Evolutionary conservation across 1,140 invertebrate genomes (phyloP), one percentile per base, ranked within the genome.

Genomic region (Aphaenogaster floridana): DNA sequence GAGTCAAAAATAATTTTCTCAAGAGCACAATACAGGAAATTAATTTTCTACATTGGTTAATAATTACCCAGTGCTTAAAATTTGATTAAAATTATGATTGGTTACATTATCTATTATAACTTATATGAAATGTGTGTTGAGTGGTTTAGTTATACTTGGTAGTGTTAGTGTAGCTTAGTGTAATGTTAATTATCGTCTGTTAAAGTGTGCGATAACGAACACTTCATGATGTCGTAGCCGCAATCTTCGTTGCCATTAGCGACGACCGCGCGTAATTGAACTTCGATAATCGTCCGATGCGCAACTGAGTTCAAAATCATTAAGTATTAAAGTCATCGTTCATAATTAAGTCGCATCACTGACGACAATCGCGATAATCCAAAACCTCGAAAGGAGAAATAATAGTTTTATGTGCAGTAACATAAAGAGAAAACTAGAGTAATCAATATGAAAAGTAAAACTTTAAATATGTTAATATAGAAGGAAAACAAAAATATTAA

Each of bases 171-270:
- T n/a, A 45, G 28, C 13, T 78, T 78, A 64, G 76, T 34, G 21
- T 11, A 48, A 42, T 66, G 28, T 48, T 79, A 66, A 79, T 66
- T 79, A 79, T 50, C 61, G 54, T 13, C 28, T 59, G 42, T 79
- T 48, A 79, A 9, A 79, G 42, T 50, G 7, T 45, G 8, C 28
- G 17, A 66, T 79, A 79, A 79, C 59, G 77, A 79, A 79, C 77
- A 48, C 77, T 79, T 66, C 17, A 66, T 36, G 39, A 28, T 54
- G 17, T 42, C 36, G 13, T 42, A 45, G 36, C 13, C n/a, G 36
- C 39, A 76, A 54, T 57, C 66, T 83, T 76, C 50, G 36, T 72
- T 72, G 42, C 42, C 42, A 66, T 79, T 79, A 66, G 61, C 42
- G 3, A 34, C 13, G 15, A 50, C 42, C 45, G 28, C 45, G 21